Evolutionary conservation across 2,888 invertebrate genomes (phyloP).

Genomic region (Scaptomyza flava): DNA sequence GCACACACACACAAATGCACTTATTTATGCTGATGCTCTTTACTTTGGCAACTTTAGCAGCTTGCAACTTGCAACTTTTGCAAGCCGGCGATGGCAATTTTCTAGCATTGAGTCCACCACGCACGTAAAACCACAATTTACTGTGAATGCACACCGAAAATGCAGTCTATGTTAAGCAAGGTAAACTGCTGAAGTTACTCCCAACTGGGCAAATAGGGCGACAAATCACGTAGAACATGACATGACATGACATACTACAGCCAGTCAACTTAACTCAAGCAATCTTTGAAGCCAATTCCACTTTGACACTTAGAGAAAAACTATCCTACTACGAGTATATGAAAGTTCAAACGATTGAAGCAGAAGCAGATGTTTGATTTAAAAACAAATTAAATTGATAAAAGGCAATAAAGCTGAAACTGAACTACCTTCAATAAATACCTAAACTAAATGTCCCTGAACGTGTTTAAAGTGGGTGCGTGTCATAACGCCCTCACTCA

Average conservation of each 20-base stretch:
- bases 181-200: not conserved
- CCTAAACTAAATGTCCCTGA: too few species aligned
- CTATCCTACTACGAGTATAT: too few species aligned
- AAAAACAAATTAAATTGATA: too few species aligned
- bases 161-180: conserved; percentile 20
- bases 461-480: too few species aligned
- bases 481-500: too few species aligned
- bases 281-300: not conserved
- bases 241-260: not conserved
- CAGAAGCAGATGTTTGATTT: too few species aligned
- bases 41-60: conserved; percentile 9
- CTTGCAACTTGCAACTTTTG: conserved; percentile 2
- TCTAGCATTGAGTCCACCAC: conserved; percentile 7
- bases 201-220: not conserved
- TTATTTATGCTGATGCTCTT: conserved; percentile 33
- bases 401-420: too few species aligned
- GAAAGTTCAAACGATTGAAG: too few species aligned
- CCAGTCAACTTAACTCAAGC: not conserved
- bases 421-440: too few species aligned
- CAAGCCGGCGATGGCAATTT: conserved; percentile 24
- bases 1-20: not conserved
- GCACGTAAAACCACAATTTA: conserved; percentile 64
- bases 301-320: not conserved
- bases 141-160: conserved; percentile 11
- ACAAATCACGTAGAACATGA: not conserved